Conservation (phyloP, 2,888 invertebrate genomes). For the Scaptodrosophila latifasciaeformis region DNA sequence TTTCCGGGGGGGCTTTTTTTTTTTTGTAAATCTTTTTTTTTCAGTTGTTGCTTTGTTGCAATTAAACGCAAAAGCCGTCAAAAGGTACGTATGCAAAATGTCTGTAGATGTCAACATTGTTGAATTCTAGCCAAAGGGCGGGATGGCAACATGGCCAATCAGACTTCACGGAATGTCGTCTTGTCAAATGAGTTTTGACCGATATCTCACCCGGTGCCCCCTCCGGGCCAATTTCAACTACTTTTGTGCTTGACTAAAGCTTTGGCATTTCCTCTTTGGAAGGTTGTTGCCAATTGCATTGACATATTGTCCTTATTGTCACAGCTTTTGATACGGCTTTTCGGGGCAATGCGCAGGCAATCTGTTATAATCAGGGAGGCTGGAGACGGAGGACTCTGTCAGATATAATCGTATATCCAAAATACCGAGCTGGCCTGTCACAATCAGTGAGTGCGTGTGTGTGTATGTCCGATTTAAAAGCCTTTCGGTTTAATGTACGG, state of each 20-base stretch:
- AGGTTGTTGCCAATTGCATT: conserved; percentile 58
- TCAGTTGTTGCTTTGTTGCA: conserved; percentile 34
- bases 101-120: no score
- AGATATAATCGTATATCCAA: no score
- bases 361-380: not conserved
- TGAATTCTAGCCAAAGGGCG: no score
- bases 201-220: conserved; percentile 25
- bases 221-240: conserved; percentile 18
- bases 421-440: no score
- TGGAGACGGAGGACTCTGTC: no score
- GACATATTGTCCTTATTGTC: conserved; percentile 50
- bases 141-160: no score
- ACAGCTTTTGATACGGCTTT: not conserved
- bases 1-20: no score
- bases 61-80: conserved; percentile 41
- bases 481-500: conserved; percentile 47
- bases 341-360: not conserved
- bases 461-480: conserved; percentile 33
- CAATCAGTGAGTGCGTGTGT: not conserved
- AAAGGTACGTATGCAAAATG: conserved; percentile 38
- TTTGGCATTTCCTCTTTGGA: no score
- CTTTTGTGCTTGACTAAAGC: conserved; percentile 19
- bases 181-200: conserved; percentile 44
- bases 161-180: no score
- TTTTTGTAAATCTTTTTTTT: not conserved